phyloP scores from a whole-genome alignment of 2,888 invertebrate species.

The Pecten maximus region DNA sequence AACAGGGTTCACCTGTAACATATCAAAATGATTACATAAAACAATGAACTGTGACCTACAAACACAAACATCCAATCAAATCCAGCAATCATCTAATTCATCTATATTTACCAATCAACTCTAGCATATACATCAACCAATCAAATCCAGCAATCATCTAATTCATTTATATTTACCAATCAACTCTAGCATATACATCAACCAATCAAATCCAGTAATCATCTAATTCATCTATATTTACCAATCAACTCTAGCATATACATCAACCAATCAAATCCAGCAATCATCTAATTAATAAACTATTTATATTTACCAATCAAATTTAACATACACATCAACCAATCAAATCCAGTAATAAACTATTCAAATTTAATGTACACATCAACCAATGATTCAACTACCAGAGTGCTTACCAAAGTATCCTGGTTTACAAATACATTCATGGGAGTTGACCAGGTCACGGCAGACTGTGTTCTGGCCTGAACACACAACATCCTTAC shows the following conservation, averaged over 20 bases:
- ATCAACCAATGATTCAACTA: not conserved
- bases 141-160: not conserved
- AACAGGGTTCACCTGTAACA: constrained; percentile 61
- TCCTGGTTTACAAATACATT: constrained; percentile 67
- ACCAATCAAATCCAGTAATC: not conserved
- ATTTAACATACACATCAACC: not conserved
- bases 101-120: not conserved
- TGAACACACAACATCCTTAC: constrained; percentile 59
- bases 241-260: too few relatives aligned
- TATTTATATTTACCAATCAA: not conserved
- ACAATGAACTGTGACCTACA: not conserved
- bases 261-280: too few relatives aligned
- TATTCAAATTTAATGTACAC: not conserved
- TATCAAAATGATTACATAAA: not conserved
- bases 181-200: not conserved
- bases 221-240: not conserved
- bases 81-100: not conserved
- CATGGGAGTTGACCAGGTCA: constrained; percentile 60
- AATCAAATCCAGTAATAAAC: not conserved
- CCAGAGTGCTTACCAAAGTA: constrained; percentile 62
- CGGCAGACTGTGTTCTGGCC: constrained; percentile 59
- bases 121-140: too few relatives aligned
- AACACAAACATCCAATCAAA: not conserved
- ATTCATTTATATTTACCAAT: not conserved
- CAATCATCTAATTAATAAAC: not conserved